These are phyloP conservation scores for Crocuta crocuta DNA, from an alignment of 2,113 vertebrate species.

Conservation along the genomic window DNA sequence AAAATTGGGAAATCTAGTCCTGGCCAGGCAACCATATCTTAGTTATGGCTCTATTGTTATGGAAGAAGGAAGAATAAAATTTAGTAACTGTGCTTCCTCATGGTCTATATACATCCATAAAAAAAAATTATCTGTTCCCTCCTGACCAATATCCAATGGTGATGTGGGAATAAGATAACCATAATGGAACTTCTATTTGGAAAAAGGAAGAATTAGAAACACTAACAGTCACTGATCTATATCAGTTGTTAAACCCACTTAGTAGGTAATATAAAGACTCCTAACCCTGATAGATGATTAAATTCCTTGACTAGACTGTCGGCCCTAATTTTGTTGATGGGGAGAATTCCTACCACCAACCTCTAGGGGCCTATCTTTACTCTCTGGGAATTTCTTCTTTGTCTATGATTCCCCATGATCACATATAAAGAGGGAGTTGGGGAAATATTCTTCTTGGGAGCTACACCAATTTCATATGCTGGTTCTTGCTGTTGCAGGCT, in stretches of 20 bases:
- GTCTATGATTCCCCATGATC: not conserved
- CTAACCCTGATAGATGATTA: not conserved
- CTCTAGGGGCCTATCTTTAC: not conserved
- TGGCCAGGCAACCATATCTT: not conserved
- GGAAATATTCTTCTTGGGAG: not conserved
- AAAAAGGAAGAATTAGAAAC: slow-evolving; percentile 16
- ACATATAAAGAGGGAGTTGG: not conserved
- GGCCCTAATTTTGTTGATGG: not conserved
- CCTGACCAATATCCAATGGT: not conserved
- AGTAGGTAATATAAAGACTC: not conserved
- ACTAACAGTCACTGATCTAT: not conserved
- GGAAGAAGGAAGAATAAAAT: slow-evolving; percentile 2
- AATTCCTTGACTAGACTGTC: not conserved
- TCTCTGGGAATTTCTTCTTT: not conserved
- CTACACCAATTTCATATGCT: not conserved
- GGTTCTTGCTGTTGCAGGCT: not conserved
- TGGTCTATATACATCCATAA: not conserved
- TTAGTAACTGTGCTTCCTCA: not conserved
- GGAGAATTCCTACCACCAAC: not conserved
- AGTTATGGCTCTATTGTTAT: not conserved
- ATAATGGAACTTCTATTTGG: not conserved
- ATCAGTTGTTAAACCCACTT: not conserved
- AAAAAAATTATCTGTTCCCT: not conserved
- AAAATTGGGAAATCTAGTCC: not conserved
- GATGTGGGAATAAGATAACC: not conserved